These are phyloP conservation scores for Tonatia bakeri DNA, from an alignment of 2,113 vertebrate species.

Conservation along the genomic window DNA sequence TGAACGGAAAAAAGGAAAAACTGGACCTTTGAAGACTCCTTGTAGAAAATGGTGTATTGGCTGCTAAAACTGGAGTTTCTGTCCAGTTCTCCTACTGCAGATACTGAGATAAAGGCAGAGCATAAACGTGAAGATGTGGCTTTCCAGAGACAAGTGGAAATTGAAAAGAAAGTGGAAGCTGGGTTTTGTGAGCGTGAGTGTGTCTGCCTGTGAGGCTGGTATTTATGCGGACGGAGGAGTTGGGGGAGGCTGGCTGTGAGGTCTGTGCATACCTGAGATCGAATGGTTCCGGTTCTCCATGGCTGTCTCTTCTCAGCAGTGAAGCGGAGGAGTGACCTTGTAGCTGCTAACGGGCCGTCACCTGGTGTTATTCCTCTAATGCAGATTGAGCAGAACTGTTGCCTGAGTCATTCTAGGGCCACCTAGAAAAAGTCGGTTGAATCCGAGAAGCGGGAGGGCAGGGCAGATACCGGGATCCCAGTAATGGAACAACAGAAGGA, in stretches of 20 bases:
- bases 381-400: neutral
- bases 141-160: slow-evolving; percentile 38
- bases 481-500: neutral
- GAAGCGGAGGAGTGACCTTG: neutral
- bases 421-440: neutral
- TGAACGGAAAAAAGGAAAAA: neutral
- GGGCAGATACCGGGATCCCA: neutral
- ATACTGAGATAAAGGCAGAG: neutral
- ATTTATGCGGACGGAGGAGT: neutral
- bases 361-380: neutral
- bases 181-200: neutral
- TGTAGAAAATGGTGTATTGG: neutral
- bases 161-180: neutral
- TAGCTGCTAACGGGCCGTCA: neutral
- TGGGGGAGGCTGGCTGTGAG: neutral
- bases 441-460: neutral
- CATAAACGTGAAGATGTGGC: neutral
- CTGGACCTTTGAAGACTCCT: neutral
- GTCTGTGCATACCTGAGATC: neutral
- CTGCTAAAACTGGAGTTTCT: slow-evolving; percentile 23
- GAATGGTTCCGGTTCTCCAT: neutral
- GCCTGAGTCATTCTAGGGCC: neutral
- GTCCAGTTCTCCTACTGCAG: neutral
- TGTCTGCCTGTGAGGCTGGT: neutral
- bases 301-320: neutral